Conservation (phyloP, 2,113 vertebrate genomes). For the Cryptomyrus ogoouensis region DNA sequence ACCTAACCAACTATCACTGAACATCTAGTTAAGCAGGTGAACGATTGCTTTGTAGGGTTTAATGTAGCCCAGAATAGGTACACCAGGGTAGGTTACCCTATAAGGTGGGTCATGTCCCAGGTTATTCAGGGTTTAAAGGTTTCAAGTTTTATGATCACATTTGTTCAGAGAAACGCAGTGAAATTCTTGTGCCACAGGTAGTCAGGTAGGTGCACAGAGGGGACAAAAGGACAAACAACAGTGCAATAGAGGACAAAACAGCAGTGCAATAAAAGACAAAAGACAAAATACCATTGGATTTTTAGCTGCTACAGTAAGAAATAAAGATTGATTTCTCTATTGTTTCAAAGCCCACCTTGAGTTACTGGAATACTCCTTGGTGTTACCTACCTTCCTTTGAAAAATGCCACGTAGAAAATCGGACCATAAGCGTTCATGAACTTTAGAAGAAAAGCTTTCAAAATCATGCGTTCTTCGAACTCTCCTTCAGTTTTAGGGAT, state of each 20-base stretch:
- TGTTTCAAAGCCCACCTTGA: background rate
- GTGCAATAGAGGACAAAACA: background rate
- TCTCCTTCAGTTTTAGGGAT: slow-evolving; percentile 87
- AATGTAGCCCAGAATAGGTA: background rate
- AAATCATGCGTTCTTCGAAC: slow-evolving; percentile 86
- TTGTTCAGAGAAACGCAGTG: background rate
- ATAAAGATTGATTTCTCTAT: background rate
- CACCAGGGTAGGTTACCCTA: background rate
- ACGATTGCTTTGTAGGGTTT: background rate
- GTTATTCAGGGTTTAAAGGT: background rate
- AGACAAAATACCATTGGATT: background rate
- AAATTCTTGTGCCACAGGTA: background rate
- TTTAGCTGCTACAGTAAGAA: background rate
- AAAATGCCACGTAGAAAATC: slow-evolving; percentile 98
- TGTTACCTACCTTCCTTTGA: slow-evolving; percentile 84
- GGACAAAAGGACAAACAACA: background rate
- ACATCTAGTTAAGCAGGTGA: background rate
- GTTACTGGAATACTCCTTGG: background rate
- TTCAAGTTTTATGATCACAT: background rate
- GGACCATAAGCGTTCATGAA: slow-evolving; percentile 95
- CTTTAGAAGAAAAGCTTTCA: slow-evolving; percentile 93
- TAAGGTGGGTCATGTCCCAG: background rate
- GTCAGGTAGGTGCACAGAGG: background rate
- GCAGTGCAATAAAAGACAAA: background rate
- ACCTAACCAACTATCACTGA: background rate